phyloP scores from a whole-genome alignment of 2,113 vertebrate species.

The Periophthalmodon schlosseri region DNA sequence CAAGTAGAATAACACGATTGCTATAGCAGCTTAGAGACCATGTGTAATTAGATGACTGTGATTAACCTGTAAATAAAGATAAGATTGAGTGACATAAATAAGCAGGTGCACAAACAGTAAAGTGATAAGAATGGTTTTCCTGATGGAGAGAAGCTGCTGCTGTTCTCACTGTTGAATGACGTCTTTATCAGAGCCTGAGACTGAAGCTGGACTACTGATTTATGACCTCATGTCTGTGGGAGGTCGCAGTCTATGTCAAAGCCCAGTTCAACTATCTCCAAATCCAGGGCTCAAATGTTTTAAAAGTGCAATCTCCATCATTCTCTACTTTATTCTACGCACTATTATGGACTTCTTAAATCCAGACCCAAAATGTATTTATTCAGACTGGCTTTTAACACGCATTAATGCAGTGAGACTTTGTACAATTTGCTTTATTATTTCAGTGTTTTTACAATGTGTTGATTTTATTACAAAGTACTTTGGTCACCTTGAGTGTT shows the following conservation, averaged over 20 bases:
- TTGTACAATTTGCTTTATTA: no score
- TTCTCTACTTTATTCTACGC: neutral
- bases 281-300: neutral
- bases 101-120: neutral
- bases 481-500: no score
- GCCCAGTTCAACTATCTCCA: no score
- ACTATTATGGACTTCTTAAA: no score
- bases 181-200: conserved; percentile 38
- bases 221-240: conserved; percentile 44
- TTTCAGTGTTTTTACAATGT: no score
- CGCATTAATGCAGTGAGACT: no score
- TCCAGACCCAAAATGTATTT: no score
- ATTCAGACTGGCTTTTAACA: no score
- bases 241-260: conserved; percentile 34
- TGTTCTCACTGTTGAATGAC: conserved; percentile 22
- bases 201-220: conserved; percentile 13
- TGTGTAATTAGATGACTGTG: neutral
- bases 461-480: no score
- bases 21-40: neutral
- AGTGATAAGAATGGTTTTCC: neutral
- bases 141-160: neutral
- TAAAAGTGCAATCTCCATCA: neutral
- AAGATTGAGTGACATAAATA: neutral
- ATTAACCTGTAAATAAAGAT: neutral
- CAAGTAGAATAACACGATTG: neutral